Conservation (phyloP, 1,140 invertebrate genomes). For the Papilio dardanus region DNA sequence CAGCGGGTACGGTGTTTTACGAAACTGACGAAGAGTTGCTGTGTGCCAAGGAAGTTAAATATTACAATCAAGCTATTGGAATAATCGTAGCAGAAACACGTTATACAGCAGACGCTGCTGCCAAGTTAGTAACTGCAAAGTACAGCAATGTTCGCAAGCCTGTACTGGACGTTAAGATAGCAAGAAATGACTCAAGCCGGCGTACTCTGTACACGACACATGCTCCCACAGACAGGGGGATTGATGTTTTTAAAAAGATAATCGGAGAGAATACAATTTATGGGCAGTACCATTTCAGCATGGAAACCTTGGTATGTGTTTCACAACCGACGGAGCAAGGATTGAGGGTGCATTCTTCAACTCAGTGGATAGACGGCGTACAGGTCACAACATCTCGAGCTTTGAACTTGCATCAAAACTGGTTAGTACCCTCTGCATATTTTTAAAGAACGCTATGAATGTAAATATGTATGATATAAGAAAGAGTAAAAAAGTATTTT, state of each 20-base stretch:
- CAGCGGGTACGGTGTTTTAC: slow-evolving; percentile 43
- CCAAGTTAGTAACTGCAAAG: slow-evolving; percentile 1
- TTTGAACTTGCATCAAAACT: slow-evolving; percentile 72
- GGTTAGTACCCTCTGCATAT: no score
- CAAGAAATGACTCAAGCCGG: slow-evolving; percentile 3
- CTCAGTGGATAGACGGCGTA: slow-evolving; percentile 84
- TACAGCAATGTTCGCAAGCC: slow-evolving; percentile 27
- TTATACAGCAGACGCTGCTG: slow-evolving; percentile 30
- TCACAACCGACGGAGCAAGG: slow-evolving; percentile 86
- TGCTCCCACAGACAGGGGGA: slow-evolving; percentile 51
- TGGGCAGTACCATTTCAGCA: slow-evolving; percentile 65
- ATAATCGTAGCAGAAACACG: slow-evolving; percentile 86
- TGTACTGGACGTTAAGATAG: slow-evolving; percentile 15
- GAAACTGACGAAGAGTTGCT: slow-evolving; percentile 77
- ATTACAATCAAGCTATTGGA: slow-evolving; percentile 87
- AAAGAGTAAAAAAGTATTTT: not conserved
- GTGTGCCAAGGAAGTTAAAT: slow-evolving; percentile 75
- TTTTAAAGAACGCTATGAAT: no score
- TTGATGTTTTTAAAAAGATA: slow-evolving; percentile 67
- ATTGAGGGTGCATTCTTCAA: slow-evolving; percentile 83
- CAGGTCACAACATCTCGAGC: slow-evolving; percentile 82
- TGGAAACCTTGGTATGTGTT: slow-evolving; percentile 84
- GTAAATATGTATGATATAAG: no score
- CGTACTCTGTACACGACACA: slow-evolving; percentile 41
- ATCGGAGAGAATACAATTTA: slow-evolving; percentile 59